Percentiles rank a stretch among this genome's conserved stretches.
Conservation (phyloP, 2,113 vertebrate species). For the Megatriorchis doriae region DNA sequence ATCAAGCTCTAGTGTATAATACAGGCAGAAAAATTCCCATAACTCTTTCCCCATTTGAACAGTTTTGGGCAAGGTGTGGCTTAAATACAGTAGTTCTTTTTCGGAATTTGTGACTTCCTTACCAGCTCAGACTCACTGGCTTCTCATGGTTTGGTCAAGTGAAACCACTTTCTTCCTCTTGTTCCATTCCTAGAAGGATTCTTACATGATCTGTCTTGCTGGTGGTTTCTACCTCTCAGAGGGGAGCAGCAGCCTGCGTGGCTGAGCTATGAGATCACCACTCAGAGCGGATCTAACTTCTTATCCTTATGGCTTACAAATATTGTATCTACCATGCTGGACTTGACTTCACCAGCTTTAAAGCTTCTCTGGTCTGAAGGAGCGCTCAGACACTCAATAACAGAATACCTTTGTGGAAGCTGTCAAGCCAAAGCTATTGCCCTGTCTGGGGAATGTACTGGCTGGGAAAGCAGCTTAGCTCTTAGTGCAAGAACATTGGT, state of each 20-base stretch:
- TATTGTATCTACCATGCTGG: neutral
- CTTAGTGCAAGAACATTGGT: neutral
- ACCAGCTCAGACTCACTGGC: neutral
- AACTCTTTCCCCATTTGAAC: neutral
- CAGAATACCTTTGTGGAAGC: neutral
- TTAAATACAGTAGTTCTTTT: neutral
- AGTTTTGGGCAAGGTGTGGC: neutral
- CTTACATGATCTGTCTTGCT: neutral
- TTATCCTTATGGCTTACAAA: neutral
- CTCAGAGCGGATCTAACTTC: neutral
- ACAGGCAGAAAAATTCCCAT: neutral
- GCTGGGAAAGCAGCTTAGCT: neutral
- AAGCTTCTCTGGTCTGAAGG: neutral
- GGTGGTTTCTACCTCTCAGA: neutral
- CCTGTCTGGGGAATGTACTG: neutral
- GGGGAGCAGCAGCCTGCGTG: neutral
- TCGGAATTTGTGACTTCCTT: neutral
- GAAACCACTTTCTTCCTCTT: neutral
- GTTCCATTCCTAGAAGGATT: neutral
- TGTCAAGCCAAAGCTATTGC: neutral
- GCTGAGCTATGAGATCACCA: neutral
- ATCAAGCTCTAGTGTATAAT: neutral
- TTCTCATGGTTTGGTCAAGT: neutral
- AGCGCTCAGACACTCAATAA: fast-evolving
- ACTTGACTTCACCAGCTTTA: neutral